Conservation (phyloP, 2,888 invertebrate genomes). For the Mantis religiosa region DNA sequence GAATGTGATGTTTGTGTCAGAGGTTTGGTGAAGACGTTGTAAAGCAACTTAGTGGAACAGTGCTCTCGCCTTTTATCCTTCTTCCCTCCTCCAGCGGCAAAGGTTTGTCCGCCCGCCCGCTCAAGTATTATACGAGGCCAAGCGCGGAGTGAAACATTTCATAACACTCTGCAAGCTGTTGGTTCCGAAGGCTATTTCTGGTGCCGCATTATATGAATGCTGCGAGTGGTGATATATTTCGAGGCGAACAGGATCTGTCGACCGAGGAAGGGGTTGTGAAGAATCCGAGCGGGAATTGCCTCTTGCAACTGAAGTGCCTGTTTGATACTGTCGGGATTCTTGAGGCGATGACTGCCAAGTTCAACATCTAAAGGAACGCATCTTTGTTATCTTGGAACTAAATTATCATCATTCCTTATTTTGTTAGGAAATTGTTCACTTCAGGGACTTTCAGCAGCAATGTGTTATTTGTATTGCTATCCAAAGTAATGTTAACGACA, state of each 20-base stretch:
- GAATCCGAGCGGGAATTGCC: not conserved
- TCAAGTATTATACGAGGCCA: not conserved
- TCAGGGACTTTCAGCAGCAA: no score
- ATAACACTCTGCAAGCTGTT: not conserved
- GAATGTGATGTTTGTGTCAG: not conserved
- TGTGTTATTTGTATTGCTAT: no score
- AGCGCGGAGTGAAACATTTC: constrained; percentile 13
- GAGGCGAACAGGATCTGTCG: constrained; percentile 7
- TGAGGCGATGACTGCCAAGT: not conserved
- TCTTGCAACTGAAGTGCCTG: not conserved
- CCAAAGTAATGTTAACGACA: no score
- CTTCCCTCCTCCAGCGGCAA: not conserved
- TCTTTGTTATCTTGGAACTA: no score
- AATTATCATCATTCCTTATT: no score
- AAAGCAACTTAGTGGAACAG: not conserved
- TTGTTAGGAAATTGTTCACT: no score
- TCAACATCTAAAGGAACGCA: no score
- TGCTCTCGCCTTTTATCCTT: not conserved
- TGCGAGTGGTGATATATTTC: constrained; percentile 1
- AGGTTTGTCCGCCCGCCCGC: not conserved
- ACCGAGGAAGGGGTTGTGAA: not conserved
- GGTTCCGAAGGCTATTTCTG: not conserved
- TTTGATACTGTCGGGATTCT: not conserved
- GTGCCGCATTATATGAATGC: not conserved
- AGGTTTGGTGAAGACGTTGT: not conserved